Base-by-base conservation (phyloP, 37 sponge, comb jelly and placozoan genomes). In the Aplysina aerophoba region DNA sequence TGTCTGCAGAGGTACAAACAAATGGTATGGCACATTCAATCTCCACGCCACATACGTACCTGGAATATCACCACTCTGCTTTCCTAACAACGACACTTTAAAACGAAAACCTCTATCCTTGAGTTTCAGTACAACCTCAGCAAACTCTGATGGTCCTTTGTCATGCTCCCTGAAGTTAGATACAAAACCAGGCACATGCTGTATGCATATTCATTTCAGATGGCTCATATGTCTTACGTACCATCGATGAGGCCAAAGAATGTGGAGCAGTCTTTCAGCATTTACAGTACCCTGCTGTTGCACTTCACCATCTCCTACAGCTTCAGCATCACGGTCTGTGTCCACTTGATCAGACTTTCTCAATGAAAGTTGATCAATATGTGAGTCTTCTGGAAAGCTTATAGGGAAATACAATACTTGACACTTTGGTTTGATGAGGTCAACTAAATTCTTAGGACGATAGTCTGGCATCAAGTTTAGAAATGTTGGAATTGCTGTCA, bases 221-320 rank as follows among this genome's bases (percentile, higher is more conserved):
- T 66, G 53, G 44, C 0, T 81, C 30, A 53, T 83, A 59, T 30
- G 17, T 73, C 8, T 24, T 54, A 0, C 74, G 19, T 89, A 92
- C 95, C 95, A 95, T 85, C 95, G 60, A 79, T 97, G 97, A 16
- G 97, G 97, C 97, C 97, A 97, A 4, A 97, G 67, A 50, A 97
- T 92, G 73, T 97, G 97, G 3, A 94, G 89, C 17, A 56, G 14
- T 74, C 62, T 38, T 12, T 56, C 53, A 17, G 14, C 22, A n/a
- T 28, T 13, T n/a, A 54, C 4, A 79, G 40, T 55, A 79, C 53
- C 25, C 55, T 28, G 20, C 22, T 41, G n/a, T n/a, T n/a, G 39
- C 55, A 54, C 55, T 54, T 79, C 55, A 21, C 21, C 74, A 73
- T 11, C 34, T 73, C 15, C 33, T 21, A 50, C 59, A 53, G 21